Percentiles rank a stretch among this genome's conserved stretches.
phyloP scores from a whole-genome alignment of 2,797 vertebrate species.

The Okamejei kenojei region DNA sequence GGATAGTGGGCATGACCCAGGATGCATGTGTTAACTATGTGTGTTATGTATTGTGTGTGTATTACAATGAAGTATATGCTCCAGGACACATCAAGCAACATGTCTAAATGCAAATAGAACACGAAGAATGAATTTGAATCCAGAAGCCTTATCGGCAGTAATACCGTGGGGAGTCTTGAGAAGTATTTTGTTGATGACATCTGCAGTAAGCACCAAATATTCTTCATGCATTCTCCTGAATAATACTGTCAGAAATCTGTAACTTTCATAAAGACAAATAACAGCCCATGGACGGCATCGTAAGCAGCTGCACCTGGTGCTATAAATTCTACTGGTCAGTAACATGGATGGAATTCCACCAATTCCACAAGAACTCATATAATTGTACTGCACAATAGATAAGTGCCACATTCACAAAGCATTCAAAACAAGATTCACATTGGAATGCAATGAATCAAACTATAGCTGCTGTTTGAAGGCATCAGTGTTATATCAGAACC shows the following conservation, averaged over 20 bases:
- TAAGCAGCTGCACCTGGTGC: background rate
- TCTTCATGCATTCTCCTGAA: background rate
- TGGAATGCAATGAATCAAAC: conserved; percentile 8
- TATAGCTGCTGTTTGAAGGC: background rate
- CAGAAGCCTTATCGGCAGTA: background rate
- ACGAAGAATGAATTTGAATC: background rate
- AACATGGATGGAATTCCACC: background rate
- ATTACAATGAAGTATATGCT: background rate
- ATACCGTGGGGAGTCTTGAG: background rate
- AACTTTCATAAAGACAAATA: conserved; percentile 10
- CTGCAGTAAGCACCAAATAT: background rate
- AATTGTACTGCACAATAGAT: too few species aligned
- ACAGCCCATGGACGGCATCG: background rate
- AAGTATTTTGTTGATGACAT: conserved; percentile 5
- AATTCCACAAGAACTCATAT: too few species aligned
- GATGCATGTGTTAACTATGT: too few species aligned
- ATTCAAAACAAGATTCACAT: background rate
- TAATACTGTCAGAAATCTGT: conserved; percentile 28
- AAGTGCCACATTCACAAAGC: background rate
- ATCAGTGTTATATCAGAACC: background rate
- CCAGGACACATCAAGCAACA: background rate
- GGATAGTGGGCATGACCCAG: background rate
- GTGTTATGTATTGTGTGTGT: background rate
- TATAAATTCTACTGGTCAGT: conserved; percentile 13
- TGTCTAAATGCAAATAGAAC: background rate